Evolutionary conservation across 2,797 vertebrate genomes (phyloP).

Genomic region (Intellagama lesueurii): DNA sequence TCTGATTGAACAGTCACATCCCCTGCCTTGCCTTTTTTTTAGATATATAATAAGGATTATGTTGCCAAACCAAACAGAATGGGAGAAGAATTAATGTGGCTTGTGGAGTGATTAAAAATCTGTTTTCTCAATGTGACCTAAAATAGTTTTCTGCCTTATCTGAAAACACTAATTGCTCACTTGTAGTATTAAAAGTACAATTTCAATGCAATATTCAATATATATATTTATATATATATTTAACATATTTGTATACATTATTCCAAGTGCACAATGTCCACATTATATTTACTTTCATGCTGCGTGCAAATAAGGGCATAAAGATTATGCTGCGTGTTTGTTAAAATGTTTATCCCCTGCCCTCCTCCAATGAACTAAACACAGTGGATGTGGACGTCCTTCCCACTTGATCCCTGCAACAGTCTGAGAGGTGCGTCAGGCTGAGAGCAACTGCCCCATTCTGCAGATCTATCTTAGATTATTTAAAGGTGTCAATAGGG

Average conservation of each 20-base stretch:
- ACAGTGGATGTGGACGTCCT: no score
- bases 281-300: no score
- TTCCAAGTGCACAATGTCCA: no score
- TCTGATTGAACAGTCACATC: not conserved
- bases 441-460: not conserved
- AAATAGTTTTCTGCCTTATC: not conserved
- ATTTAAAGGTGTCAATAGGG: not conserved
- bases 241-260: not conserved
- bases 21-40: not conserved
- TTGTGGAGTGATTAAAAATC: constrained; percentile 13
- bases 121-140: not conserved
- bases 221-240: not conserved
- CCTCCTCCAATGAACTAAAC: no score
- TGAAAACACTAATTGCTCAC: not conserved
- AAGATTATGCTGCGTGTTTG: no score
- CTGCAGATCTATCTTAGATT: not conserved
- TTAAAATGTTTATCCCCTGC: no score
- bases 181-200: not conserved
- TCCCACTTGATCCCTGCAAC: no score
- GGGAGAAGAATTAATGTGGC: not conserved
- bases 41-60: constrained; percentile 18
- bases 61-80: constrained; percentile 22
- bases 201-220: not conserved
- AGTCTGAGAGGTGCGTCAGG: no score
- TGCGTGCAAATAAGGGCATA: no score